Percentiles rank a stretch among this genome's conserved stretches.
Evolutionary conservation across 2,888 invertebrate genomes (phyloP).

Genomic region (Spilarctia lutea): DNA sequence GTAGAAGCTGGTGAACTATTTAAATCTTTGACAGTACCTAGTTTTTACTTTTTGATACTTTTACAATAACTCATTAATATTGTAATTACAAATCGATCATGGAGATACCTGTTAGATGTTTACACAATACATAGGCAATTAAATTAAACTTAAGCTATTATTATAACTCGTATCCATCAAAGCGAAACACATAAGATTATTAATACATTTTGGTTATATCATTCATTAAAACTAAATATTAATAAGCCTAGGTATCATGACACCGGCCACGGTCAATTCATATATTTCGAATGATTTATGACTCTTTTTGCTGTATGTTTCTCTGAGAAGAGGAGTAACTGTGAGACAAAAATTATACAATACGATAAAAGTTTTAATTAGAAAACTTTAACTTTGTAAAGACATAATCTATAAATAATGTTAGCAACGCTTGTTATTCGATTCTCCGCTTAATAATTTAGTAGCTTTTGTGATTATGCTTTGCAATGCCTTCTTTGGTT

Average conservation of each 20-base stretch:
- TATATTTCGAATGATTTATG: slow-evolving; percentile 27
- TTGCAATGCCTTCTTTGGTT: neutral
- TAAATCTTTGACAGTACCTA: too few relatives aligned
- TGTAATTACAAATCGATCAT: neutral
- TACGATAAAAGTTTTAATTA: slow-evolving; percentile 11
- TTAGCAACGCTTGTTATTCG: neutral
- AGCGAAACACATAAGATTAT: neutral
- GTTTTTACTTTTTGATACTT: neutral
- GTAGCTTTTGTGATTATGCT: neutral
- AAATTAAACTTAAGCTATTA: neutral
- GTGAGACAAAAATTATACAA: slow-evolving; percentile 19
- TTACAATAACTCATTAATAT: neutral
- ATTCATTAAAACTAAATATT: slow-evolving; percentile 10
- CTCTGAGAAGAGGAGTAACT: slow-evolving; percentile 11
- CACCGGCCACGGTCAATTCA: slow-evolving; percentile 17
- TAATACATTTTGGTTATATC: slow-evolving; percentile 3
- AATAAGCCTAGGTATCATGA: slow-evolving; percentile 5
- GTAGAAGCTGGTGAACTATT: too few relatives aligned
- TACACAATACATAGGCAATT: neutral
- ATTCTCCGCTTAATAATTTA: neutral
- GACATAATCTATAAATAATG: neutral
- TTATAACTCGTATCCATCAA: neutral
- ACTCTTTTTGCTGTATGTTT: slow-evolving; percentile 19
- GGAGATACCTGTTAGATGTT: neutral
- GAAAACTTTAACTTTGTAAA: neutral